Evolutionary conservation across 2,797 vertebrate species (phyloP).

Genomic region (Graptemys geographica): DNA sequence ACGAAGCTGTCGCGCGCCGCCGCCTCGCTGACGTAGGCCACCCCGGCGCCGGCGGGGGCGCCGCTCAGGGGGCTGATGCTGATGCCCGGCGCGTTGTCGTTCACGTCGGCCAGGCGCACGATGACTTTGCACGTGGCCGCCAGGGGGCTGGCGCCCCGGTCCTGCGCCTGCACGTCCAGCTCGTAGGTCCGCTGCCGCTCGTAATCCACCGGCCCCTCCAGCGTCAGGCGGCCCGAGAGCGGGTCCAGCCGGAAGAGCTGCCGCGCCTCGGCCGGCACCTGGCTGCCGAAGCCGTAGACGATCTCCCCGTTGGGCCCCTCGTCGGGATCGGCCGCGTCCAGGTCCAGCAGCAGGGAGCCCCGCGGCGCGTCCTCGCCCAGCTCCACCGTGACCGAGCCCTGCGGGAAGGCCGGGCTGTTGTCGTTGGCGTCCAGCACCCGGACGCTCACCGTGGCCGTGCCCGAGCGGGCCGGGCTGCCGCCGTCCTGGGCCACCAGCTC

Average conservation of each 20-base stretch:
- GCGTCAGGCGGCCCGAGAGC: conserved; percentile 87
- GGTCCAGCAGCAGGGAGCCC: conserved; percentile 87
- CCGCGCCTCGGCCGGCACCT: conserved; percentile 87
- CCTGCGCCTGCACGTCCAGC: conserved; percentile 91
- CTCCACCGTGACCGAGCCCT: conserved; percentile 87
- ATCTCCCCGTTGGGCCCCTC: conserved; percentile 93
- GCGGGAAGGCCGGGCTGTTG: conserved; percentile 93
- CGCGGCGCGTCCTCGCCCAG: conserved; percentile 90
- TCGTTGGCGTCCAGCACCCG: conserved; percentile 95
- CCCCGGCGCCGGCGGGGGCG: conserved; percentile 65
- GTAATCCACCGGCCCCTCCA: conserved; percentile 90
- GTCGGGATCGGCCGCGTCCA: conserved; percentile 89
- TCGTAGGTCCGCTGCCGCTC: conserved; percentile 93
- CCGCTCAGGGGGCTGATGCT: conserved; percentile 90
- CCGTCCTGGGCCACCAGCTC: conserved; percentile 93
- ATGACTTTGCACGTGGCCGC: conserved; percentile 90
- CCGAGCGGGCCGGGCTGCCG: conserved; percentile 86
- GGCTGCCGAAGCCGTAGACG: conserved; percentile 88
- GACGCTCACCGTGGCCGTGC: conserved; percentile 89
- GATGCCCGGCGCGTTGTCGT: conserved; percentile 92
- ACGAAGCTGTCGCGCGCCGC: conserved; percentile 92
- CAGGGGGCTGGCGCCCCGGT: conserved; percentile 88
- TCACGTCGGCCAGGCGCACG: conserved; percentile 92
- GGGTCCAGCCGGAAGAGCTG: conserved; percentile 91
- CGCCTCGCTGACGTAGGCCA: conserved; percentile 90